Evolutionary conservation across 2,888 invertebrate species (phyloP), one percentile per base, ranked within the genome.

Genomic region (Oegoconia quadripuncta): DNA sequence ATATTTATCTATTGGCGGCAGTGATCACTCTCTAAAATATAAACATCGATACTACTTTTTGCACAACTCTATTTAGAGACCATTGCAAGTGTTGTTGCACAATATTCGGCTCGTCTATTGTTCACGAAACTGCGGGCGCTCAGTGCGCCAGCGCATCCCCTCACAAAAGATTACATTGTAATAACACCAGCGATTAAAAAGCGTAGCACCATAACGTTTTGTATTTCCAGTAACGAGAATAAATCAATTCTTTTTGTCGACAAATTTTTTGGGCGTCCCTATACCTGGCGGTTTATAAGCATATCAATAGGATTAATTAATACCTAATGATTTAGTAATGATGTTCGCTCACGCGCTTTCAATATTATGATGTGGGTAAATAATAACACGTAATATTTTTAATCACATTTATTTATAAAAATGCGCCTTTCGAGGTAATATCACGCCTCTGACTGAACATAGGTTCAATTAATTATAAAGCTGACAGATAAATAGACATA

Each of bases 361-460:
- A n/a, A n/a, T n/a, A n/a, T 27, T 28, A 26, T 2, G 18, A 34
- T 46, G 34, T 28, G 17, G 31, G 34, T 36, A 63, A 62, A 64
- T 51, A 46, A 67, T 62, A 59, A 33, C 51, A 37, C 26, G 9
- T 27, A 26, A 37, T 54, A 50, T 59, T 70, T 74, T 64, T 32
- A 46, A 60, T 73, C 70, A 80, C 72, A 80, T 86, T 84, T 81
- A 83, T 83, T 78, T 72, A 74, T 71, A 75, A 69, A 83, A 84
- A 83, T 77, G 82, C 80, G 69, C 62, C 69, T 67, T 63, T 59
- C 58, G 56, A 54, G 60, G 56, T 60, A 59, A 61, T 56, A 55
- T 54, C 44, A 52, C 51, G 48, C 45, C 57, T 53, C 59, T n/a
- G n/a, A n/a, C n/a, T n/a, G n/a, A n/a, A n/a, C n/a, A n/a, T n/a